phyloP scores from a whole-genome alignment of 2,113 vertebrate genomes.

The Odontesthes bonariensis region DNA sequence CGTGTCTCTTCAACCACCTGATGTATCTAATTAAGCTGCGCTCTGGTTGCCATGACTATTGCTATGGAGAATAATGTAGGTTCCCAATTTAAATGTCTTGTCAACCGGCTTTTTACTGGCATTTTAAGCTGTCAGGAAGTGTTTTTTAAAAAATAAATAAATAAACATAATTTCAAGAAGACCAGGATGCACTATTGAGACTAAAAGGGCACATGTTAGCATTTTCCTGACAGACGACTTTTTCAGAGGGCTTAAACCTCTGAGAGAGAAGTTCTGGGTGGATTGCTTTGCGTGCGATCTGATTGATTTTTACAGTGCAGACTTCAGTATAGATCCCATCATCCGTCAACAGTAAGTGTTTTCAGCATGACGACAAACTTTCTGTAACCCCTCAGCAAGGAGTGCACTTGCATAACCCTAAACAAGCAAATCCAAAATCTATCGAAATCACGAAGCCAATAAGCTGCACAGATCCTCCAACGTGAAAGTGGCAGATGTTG shows the following conservation, averaged over 20 bases:
- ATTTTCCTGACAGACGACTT: constrained; percentile 4
- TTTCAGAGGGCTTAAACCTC: constrained; percentile 4
- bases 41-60: too few relatives aligned
- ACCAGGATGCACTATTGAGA: neutral
- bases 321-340: neutral
- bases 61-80: neutral
- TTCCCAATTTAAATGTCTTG: neutral
- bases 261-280: constrained; percentile 3
- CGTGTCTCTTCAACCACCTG: too few relatives aligned
- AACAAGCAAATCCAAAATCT: neutral
- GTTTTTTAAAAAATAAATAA: neutral
- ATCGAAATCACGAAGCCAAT: too few relatives aligned
- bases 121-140: constrained; percentile 23
- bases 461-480: neutral
- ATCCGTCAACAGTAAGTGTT: neutral
- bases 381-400: neutral
- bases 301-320: neutral
- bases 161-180: neutral
- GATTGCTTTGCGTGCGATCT: neutral
- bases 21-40: too few relatives aligned
- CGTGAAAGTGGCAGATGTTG: neutral
- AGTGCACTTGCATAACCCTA: too few relatives aligned
- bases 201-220: constrained; percentile 2
- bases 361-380: neutral
- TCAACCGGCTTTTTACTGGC: neutral